A percentile compares a stretch with the other conserved stretches of the same genome.
phyloP scores from a whole-genome alignment of 2,113 vertebrate species.

The Eretmochelys imbricata region DNA sequence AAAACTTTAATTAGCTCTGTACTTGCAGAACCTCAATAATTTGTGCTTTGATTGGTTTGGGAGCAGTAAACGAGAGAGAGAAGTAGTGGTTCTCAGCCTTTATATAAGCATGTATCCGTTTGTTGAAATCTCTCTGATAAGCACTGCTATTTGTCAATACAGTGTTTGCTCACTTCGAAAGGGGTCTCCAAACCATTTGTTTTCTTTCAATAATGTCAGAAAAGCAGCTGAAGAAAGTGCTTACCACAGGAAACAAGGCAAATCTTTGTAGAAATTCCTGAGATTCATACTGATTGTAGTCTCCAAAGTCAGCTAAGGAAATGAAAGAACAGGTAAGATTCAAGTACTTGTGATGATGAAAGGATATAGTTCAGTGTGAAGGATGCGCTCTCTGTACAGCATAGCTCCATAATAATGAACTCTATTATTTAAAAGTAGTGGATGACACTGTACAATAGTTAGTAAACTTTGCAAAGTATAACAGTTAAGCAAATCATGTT shows the following conservation, averaged over 20 bases:
- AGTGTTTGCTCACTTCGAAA: not conserved
- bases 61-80: not conserved
- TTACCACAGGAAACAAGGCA: conserved; percentile 96
- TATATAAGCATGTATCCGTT: not conserved
- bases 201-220: not conserved
- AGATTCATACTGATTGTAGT: conserved; percentile 96
- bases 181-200: not conserved
- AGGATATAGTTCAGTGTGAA: not conserved
- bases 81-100: not conserved
- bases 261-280: conserved; percentile 98
- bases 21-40: not conserved
- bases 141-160: not conserved
- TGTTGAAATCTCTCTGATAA: not conserved
- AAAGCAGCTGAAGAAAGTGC: conserved; percentile 50
- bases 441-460: not conserved
- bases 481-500: not conserved
- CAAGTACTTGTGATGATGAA: not conserved
- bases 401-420: not conserved
- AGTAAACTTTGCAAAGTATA: not conserved
- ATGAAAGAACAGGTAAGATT: conserved; percentile 38
- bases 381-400: not conserved
- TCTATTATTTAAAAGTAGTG: not conserved
- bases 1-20: not conserved
- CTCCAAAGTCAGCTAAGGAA: conserved; percentile 94
- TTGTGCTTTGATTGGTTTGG: not conserved